phyloP scores from a whole-genome alignment of 2,888 invertebrate genomes.

The Vannuccia rotundouncinata region DNA sequence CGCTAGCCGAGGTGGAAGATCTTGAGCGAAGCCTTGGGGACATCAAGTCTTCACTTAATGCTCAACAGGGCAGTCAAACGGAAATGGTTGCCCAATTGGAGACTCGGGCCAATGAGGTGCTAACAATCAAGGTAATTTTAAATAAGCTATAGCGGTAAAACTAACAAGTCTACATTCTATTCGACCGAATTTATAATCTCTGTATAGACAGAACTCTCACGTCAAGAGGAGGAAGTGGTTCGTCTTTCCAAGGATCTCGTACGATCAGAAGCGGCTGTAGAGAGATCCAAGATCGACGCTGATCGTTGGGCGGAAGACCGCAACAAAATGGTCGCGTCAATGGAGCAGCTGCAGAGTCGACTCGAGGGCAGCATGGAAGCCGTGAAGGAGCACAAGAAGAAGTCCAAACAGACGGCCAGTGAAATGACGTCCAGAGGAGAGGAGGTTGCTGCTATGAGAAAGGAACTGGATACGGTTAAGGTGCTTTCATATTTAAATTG shows the following conservation, averaged over 20 bases:
- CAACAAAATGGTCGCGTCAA: slow-evolving; percentile 45
- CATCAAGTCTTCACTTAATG: neutral
- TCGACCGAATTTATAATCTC: no score
- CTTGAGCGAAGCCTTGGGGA: neutral
- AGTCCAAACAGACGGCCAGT: neutral
- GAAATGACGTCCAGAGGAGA: slow-evolving; percentile 51
- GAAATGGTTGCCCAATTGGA: neutral
- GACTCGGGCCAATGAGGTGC: neutral
- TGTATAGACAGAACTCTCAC: slow-evolving; percentile 13
- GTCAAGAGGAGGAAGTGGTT: slow-evolving; percentile 32
- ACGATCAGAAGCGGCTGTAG: slow-evolving; percentile 18
- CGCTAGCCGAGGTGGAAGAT: slow-evolving; percentile 6
- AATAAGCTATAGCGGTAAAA: no score
- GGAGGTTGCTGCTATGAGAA: slow-evolving; percentile 47
- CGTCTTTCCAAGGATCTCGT: slow-evolving; percentile 31
- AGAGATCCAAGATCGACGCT: slow-evolving; percentile 20
- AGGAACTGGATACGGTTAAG: neutral
- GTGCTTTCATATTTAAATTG: no score
- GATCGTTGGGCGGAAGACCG: slow-evolving; percentile 13
- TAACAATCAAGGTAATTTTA: neutral
- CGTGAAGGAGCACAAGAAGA: slow-evolving; percentile 21
- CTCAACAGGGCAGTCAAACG: neutral
- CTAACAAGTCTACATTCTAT: no score
- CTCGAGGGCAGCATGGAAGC: slow-evolving; percentile 49
- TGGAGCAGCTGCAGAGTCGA: slow-evolving; percentile 50